Evolutionary conservation across 1,140 invertebrate genomes (phyloP), one percentile per base, ranked within the genome.

Genomic region (Listronotus oregonensis): DNA sequence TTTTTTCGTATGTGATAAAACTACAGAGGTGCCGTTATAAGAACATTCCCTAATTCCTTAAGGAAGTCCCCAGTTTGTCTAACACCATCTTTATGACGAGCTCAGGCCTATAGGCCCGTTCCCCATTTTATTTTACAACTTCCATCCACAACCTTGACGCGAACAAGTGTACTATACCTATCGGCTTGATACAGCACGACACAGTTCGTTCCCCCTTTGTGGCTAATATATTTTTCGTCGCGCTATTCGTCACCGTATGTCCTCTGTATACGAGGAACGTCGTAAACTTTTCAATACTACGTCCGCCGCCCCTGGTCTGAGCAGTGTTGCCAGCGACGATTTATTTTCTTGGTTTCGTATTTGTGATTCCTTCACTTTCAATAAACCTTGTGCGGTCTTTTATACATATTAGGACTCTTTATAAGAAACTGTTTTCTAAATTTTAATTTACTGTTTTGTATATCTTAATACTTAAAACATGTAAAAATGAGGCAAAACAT

Each of bases 201-300:
- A 62, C 44, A 62, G 59, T 62, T 62, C 59, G 59, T 62, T 62
- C 59, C 59, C 59, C 59, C 44, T 62, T 40, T 21, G 8, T 15
- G 21, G 31, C 8, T 55, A 14, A 17, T 52, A 52, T 21, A 8
- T n/a, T 11, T 55, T 55, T 55, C 52, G 52, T 55, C 52, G 52
- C 34, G 10, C 18, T 39, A 55, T 59, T 59, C 59, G 40, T 51
- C 44, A 39, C 47, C 52, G 52, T 32, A 14, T 57, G 15, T 57
- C 55, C 52, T 40, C 52, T 51, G 18, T 51, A 32, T 51, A 51
- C 49, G 12, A 51, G 49, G 18, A 15, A 51, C 49, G 31, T 51
- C 49, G 49, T 51, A 32, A 51, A 51, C 18, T 51, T 51, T 31
- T 51, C 49, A 51, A 51, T 51, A 51, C 21, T 31, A 51, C 49